phyloP scores from a whole-genome alignment of 2,888 invertebrate genomes.

The Orthonevra nobilis region DNA sequence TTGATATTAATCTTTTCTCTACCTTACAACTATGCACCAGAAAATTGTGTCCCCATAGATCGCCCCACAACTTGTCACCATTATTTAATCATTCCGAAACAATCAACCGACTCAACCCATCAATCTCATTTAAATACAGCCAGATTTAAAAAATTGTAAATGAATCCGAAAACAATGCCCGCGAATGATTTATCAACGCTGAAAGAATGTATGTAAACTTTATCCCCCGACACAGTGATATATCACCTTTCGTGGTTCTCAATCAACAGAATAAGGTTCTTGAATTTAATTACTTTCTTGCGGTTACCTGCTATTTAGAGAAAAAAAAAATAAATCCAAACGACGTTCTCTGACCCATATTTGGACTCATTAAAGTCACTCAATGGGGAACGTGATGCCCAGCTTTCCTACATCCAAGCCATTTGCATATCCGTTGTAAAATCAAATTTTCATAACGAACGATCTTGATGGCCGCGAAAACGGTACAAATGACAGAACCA shows the following conservation, averaged over 20 bases:
- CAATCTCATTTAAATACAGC: not conserved
- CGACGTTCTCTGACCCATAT: conserved; percentile 23
- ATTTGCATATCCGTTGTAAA: conserved; percentile 57
- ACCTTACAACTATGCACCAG: too few relatives aligned
- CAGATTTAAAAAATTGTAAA: conserved; percentile 7
- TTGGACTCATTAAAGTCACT: not conserved
- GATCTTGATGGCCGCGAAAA: conserved; percentile 24
- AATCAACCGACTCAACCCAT: not conserved
- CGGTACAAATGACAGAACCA: conserved; percentile 32
- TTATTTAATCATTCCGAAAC: conserved; percentile 5
- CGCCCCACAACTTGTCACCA: not conserved
- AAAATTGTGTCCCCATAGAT: too few relatives aligned
- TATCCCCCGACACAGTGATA: conserved; percentile 15
- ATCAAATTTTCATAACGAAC: conserved; percentile 32
- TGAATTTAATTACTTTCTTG: conserved; percentile 8
- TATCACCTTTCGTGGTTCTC: conserved; percentile 21
- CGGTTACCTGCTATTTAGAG: too few relatives aligned
- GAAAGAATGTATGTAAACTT: conserved; percentile 27
- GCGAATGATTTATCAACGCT: conserved; percentile 21
- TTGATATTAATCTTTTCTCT: too few relatives aligned
- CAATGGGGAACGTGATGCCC: too few relatives aligned
- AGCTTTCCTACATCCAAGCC: conserved; percentile 1
- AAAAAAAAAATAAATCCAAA: too few relatives aligned
- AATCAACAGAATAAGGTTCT: conserved; percentile 10
- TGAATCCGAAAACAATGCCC: conserved; percentile 18